phyloP scores from a whole-genome alignment of 2,888 invertebrate genomes.

The Chorisops tibialis region DNA sequence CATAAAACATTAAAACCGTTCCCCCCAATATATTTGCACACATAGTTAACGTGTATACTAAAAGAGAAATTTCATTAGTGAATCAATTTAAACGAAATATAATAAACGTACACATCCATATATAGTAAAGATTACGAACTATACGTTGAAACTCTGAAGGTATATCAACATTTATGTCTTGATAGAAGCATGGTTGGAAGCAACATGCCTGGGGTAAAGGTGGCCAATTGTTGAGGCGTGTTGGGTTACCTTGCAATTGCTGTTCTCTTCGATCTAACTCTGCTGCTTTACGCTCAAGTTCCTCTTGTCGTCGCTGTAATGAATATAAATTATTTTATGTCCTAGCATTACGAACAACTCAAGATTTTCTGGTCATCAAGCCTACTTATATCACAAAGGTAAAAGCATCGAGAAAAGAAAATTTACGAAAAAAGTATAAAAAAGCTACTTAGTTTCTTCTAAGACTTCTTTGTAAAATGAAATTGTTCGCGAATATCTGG shows the following conservation, averaged over 20 bases:
- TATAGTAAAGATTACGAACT: constrained; percentile 89
- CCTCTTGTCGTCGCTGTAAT: constrained; percentile 77
- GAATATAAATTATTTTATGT: no score
- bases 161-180: constrained; percentile 98
- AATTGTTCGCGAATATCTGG: no score
- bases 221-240: constrained; percentile 95
- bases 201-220: constrained; percentile 91
- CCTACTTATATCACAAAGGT: no score
- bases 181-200: constrained; percentile 97
- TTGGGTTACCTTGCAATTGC: constrained; percentile 65
- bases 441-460: no score
- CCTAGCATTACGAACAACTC: no score
- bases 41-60: constrained; percentile 87
- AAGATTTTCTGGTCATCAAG: no score
- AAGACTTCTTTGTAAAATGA: no score
- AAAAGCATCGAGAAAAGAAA: no score
- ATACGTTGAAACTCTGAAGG: constrained; percentile 96
- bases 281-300: constrained; percentile 86
- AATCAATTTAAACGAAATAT: neutral
- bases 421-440: no score
- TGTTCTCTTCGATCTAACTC: constrained; percentile 86
- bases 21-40: constrained; percentile 83
- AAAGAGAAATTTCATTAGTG: constrained; percentile 39
- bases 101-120: constrained; percentile 89
- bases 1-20: constrained; percentile 68